Evolutionary conservation across 2,113 vertebrate genomes (phyloP).

Genomic region (Columba janthina): DNA sequence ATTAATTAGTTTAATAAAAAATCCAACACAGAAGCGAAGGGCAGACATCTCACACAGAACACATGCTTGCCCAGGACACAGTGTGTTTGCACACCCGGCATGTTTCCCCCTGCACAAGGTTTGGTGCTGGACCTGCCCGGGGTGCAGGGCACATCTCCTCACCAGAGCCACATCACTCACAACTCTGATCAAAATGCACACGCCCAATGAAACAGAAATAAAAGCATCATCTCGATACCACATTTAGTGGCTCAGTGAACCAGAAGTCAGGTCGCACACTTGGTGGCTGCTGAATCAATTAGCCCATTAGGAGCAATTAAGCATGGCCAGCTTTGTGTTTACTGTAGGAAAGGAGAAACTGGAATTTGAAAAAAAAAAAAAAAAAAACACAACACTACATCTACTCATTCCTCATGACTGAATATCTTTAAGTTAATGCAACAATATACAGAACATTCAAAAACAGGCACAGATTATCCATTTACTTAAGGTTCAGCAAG

Average conservation of each 20-base stretch:
- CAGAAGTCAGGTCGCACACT: not conserved
- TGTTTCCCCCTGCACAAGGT: rapidly evolving
- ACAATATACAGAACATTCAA: not conserved
- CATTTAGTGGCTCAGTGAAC: not conserved
- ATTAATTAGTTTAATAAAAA: not conserved
- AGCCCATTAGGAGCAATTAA: not conserved
- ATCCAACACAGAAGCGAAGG: not conserved
- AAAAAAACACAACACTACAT: not conserved
- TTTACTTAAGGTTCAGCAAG: not conserved
- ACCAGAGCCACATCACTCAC: not conserved
- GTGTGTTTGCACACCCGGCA: not conserved
- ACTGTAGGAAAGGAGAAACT: not conserved
- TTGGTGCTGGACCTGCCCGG: rapidly evolving
- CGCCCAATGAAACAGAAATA: not conserved
- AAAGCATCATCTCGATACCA: not conserved
- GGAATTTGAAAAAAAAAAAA: not conserved
- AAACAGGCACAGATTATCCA: not conserved
- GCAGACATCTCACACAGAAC: not conserved
- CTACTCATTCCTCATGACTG: not conserved
- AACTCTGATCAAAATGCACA: not conserved
- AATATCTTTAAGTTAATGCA: not conserved
- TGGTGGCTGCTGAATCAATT: not conserved
- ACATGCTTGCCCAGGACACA: rapidly evolving
- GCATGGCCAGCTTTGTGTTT: not conserved
- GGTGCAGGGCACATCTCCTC: not conserved